These are phyloP conservation scores for Rhinophrynus dorsalis DNA, from an alignment of 2,797 vertebrate genomes.

Conservation along the genomic window DNA sequence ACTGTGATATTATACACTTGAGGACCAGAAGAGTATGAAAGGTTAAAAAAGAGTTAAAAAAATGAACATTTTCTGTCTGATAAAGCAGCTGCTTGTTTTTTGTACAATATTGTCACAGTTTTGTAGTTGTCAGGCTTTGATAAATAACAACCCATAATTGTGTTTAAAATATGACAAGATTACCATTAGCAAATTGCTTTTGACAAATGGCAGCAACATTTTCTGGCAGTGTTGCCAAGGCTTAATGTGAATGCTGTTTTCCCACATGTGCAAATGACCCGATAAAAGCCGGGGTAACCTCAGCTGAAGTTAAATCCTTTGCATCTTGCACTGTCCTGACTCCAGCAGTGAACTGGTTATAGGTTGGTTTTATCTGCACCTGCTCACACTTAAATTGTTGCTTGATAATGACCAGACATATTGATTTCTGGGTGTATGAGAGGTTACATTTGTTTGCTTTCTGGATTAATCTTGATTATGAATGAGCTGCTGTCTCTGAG, in stretches of 20 bases:
- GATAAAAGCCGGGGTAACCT: conserved; percentile 12
- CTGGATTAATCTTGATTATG: conserved; percentile 40
- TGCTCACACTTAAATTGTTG: conserved; percentile 1
- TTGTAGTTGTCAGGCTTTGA: conserved; percentile 35
- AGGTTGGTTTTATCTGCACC: not conserved
- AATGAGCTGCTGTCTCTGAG: conserved; percentile 19
- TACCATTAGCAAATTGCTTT: conserved; percentile 43
- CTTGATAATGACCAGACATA: conserved; percentile 30
- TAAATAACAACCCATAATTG: conserved; percentile 42
- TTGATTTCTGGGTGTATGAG: conserved; percentile 32
- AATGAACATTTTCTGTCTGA: not conserved
- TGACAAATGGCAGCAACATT: conserved; percentile 41
- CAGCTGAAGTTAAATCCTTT: not conserved
- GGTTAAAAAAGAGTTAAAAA: not conserved
- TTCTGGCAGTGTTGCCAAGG: conserved; percentile 25
- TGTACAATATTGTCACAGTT: conserved; percentile 7
- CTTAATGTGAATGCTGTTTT: conserved; percentile 11
- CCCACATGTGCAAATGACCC: conserved; percentile 16
- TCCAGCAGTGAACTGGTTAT: conserved; percentile 5
- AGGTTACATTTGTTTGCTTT: conserved; percentile 30
- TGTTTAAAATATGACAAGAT: conserved; percentile 47
- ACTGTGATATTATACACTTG: too few species aligned
- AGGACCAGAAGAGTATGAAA: too few species aligned
- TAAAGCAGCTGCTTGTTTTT: conserved; percentile 37
- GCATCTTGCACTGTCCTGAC: not conserved